Base-by-base conservation (phyloP, 30 jellyfish, hydroid and myxozoan species). In the Aurelia sp. region DNA sequence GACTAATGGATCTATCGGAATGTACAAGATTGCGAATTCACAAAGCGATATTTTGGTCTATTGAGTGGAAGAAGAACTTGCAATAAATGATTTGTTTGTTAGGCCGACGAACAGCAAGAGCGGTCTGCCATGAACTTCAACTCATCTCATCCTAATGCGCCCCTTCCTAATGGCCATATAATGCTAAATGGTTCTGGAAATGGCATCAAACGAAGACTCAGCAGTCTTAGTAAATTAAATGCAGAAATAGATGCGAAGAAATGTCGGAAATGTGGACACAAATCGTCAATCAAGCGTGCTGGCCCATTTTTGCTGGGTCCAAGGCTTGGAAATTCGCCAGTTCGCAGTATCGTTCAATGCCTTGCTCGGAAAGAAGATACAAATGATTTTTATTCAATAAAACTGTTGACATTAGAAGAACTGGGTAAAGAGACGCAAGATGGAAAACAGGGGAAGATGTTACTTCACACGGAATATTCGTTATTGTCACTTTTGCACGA, bases 241-340 rank as follows among this genome's bases (percentile, higher is more conserved):
- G 16, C 77, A 15, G 88, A 84, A 0, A 84, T 20, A 16, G 82
- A 71, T 35, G 82, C 96, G 38, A 86, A 86, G 71, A 86, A 86
- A 47, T 86, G 96, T 79, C 76, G 72, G 52, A 76, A 86, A 63
- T 86, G 96, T 44, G 90, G 91, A 17, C 80, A 71, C 31, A 78
- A 65, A 48, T 67, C 96, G 1, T 60, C 97, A 41, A 63, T 95
- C 13, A 85, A 87, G 53, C 94, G 96, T 27, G 99, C 99, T 20
- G 99, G 99, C 8, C 99, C 99, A 0, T 95, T 73, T 57, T 72
- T 95, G 79, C 82, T 95, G 20, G 99, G 99, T 51, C 99, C 99
- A 24, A 21, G 97, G 13, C 95, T 95, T 52, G 99, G 97, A 11
- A 89, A 80, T 84, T 90, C 97, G 78, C 97, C 97, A 64, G 97